Base-by-base conservation (phyloP, 2,888 invertebrate species). In the Leistus spinibarbis region DNA sequence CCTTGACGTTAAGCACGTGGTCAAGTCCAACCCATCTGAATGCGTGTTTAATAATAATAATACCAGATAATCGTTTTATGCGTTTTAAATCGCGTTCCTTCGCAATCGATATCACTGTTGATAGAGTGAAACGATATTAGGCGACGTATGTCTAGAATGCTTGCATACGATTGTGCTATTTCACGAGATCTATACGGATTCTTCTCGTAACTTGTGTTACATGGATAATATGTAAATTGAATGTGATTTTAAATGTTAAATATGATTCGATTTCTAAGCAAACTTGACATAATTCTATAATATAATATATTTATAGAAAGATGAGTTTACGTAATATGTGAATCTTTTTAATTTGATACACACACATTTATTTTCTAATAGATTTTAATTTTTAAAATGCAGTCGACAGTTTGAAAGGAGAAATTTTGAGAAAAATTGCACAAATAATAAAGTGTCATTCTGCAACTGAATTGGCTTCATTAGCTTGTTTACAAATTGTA, bases 401-500 rank as follows among this genome's bases (percentile, higher is more conserved):
- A 40, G 7, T 40, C 13, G 5, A 2, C 7, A 40, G 40, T 40
- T 40, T 40, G 40, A 40, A 40, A 4, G 7, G 40, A 40, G 40
- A 40, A 40, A 40, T 40, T 7, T 10, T 10, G 7, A 5, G 40
- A 40, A 40, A 40, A 40, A 40, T 40, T 76, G 75, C 76, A 75
- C 77, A 76, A 77, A 78, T n/a, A 77, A 76, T 66, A 76, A 73
- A 56, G 63, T 56, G 77, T 78, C 77, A 76, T 77, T 63, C 78
- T 23, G 23, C 20, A 23, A 17, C 3, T 64, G 23, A 64, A 64
- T 64, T 13, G 22, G 27, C n/a, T 64, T 64, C 23, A 40, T 40
- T 40, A 40, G 40, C 10, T n/a, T n/a, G n/a, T n/a, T n/a, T n/a
- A n/a, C n/a, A n/a, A n/a, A n/a, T n/a, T n/a, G n/a, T n/a, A n/a